Base-by-base conservation (phyloP, 1,140 invertebrate species). In the Amphibalanus amphitrite region DNA sequence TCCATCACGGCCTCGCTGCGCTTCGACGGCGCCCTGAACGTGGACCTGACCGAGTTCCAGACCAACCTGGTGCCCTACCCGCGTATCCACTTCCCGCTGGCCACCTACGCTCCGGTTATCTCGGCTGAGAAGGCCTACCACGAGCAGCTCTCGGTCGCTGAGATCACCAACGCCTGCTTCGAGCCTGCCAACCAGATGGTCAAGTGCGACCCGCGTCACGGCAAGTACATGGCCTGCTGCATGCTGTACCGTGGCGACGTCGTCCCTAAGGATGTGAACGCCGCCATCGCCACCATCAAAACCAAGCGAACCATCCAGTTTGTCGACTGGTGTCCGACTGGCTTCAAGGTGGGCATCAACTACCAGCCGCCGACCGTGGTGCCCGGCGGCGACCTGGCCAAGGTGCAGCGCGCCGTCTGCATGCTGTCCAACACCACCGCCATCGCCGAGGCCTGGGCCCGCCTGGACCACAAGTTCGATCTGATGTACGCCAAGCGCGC, bases 111-210 rank as follows among this genome's bases (percentile, higher is more conserved):
- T 20, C 90, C 90, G 13, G 88, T 92, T 76, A 89, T 92, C 78
- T 90, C 88, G 0, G 87, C 89, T 70, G 90, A 91, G 79, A 91
- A 91, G 81, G 90, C 90, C n/a, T 90, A 90, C 82, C 89, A 91
- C 79, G 89, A 91, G 78, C 86, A 89, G 77, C 81, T 90, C 73
- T 88, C 87, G 15, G 88, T 93, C n/a, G 86, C 88, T 40, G 91
- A 93, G 79, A 92, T 93, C 77, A 93, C 91, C 77, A 91, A 89
- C 79, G 87, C 89, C n/a, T 92, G 90, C 80, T 93, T 93, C 81
- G 90, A 93, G 80, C 88, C 90, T 59, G 86, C 87, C 76, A 93
- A 92, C 82, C 91, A 93, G 84, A 92, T 93, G 91, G 90, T 93
- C n/a, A 93, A 93, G 80, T 93, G 91, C 80, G 90, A 93, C 79